phyloP scores from a whole-genome alignment of 2,113 vertebrate species.

The Forbesichthys agassizii region DNA sequence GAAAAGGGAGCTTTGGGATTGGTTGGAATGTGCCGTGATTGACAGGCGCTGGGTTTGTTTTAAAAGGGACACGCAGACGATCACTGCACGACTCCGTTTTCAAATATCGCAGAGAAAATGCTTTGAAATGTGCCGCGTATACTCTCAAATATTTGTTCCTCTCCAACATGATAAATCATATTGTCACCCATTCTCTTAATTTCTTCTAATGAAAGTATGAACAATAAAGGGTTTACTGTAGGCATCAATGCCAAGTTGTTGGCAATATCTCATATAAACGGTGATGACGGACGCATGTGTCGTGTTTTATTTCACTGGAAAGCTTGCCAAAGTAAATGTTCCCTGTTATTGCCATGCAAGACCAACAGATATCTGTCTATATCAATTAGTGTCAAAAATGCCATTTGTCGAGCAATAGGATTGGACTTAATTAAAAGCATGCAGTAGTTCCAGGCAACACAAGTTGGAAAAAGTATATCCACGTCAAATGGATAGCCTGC shows the following conservation, averaged over 20 bases:
- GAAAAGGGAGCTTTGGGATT: slow-evolving; percentile 92
- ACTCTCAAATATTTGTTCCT: slow-evolving; percentile 68
- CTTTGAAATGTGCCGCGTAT: slow-evolving; percentile 95
- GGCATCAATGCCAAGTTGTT: background rate
- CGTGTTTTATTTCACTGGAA: slow-evolving; percentile 34
- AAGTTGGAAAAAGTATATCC: slow-evolving; percentile 15
- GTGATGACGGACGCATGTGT: slow-evolving; percentile 16
- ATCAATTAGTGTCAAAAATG: slow-evolving; percentile 53
- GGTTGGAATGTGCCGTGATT: slow-evolving; percentile 89
- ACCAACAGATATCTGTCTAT: slow-evolving; percentile 53
- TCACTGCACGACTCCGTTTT: slow-evolving; percentile 95
- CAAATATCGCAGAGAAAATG: slow-evolving; percentile 92
- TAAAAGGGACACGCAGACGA: slow-evolving; percentile 97
- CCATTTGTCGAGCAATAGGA: slow-evolving; percentile 27
- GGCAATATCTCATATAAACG: slow-evolving; percentile 34
- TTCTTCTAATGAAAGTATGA: background rate
- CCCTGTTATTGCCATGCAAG: slow-evolving; percentile 29
- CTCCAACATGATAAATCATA: slow-evolving; percentile 68
- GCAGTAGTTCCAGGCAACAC: slow-evolving; percentile 7
- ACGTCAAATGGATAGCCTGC: background rate
- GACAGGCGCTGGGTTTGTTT: slow-evolving; percentile 97
- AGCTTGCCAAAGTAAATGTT: slow-evolving; percentile 44
- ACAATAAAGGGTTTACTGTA: slow-evolving; percentile 2
- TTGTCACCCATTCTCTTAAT: slow-evolving; percentile 31
- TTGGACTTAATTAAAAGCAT: background rate